Evolutionary conservation across 1,140 invertebrate genomes (phyloP), one percentile per base, ranked within the genome.

Genomic region (Antheraea pernyi): DNA sequence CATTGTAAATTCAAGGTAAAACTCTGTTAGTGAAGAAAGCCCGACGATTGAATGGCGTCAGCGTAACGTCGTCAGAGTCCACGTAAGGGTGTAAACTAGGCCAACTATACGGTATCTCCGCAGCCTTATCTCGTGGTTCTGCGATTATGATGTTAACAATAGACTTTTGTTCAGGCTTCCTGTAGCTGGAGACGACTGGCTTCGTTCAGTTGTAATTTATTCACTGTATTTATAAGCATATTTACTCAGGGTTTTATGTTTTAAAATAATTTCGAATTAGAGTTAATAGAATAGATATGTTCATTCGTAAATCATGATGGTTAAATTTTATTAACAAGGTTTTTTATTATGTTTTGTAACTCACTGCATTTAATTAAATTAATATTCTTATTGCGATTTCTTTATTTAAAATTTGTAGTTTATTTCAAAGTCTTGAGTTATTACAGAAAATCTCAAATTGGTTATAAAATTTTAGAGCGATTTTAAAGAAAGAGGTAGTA

Each of bases 61-160:
- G 61, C 19, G 42, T 63, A 65, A 48, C 19, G 18, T 16, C 36
- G n/a, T 19, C 70, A 76, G 63, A 71, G 71, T 70, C 71, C 61
- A 65, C 13, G 64, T 30, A 39, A 70, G 59, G 71, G 71, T 76
- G 74, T 73, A 72, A 82, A 78, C 70, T 80, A 74, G 80, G 77
- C 67, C 73, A 77, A 72, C 65, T 77, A 73, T 69, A 72, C 64
- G 67, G 69, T 72, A 75, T 81, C 75, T 73, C 65, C 66, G 58
- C 63, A 67, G 65, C 58, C 69, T 64, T 80, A 80, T 80, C 77
- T 80, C 64, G 65, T 46, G 65, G 72, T 75, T 73, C 72, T 59
- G 74, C 68, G 80, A 82, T 83, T 82, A 82, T 79, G 76, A 75
- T 76, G 77, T 77, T 74, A 71, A 83, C 83, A 85, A 83, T 82